Conservation (phyloP, 2,888 invertebrate genomes). For the Rhimphoctona megacephalus region DNA sequence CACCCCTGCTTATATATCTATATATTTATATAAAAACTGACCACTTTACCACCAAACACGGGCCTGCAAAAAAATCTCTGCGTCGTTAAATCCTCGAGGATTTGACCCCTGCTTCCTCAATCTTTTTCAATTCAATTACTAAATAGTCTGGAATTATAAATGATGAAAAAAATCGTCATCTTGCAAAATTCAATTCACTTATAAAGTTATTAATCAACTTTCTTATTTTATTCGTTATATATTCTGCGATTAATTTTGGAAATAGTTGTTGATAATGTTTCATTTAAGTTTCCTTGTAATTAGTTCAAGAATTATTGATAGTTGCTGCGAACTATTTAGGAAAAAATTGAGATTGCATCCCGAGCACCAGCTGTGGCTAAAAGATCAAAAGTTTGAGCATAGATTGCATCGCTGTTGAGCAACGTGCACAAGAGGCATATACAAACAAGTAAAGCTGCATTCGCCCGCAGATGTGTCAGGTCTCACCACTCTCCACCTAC, state of each 20-base stretch:
- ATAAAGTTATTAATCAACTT: no score
- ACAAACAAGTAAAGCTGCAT: not conserved
- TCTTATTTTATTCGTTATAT: no score
- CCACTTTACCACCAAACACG: not conserved
- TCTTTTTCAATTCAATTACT: not conserved
- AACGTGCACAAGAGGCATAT: not conserved
- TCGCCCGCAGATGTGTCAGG: conserved; percentile 51
- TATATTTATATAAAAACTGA: not conserved
- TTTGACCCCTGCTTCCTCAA: not conserved
- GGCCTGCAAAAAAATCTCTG: conserved; percentile 1
- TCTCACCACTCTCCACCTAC: conserved; percentile 32
- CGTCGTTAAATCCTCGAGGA: not conserved
- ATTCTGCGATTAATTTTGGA: no score
- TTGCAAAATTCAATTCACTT: not conserved
- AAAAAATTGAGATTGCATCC: not conserved
- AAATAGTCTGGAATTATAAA: not conserved
- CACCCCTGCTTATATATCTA: not conserved
- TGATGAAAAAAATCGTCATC: not conserved
- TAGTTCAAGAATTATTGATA: not conserved
- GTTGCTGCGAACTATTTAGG: not conserved
- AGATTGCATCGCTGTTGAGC: conserved; percentile 1
- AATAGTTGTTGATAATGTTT: no score
- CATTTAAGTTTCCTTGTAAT: not conserved
- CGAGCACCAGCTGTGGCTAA: not conserved
- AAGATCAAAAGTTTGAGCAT: not conserved